Evolutionary conservation across 2,797 vertebrate genomes (phyloP).

Genomic region (Mus caroli): DNA sequence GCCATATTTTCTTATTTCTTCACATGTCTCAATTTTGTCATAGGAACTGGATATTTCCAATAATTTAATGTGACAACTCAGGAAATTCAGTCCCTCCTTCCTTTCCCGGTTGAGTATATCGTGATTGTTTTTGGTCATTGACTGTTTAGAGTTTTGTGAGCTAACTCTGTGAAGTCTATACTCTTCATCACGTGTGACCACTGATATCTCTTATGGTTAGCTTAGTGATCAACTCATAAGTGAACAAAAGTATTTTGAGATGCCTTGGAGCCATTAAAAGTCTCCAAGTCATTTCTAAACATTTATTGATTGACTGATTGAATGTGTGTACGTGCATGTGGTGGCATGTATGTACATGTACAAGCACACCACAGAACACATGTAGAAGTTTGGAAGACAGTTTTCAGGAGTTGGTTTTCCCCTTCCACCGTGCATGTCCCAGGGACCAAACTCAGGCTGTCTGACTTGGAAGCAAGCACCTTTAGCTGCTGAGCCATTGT

Average conservation of each 20-base stretch:
- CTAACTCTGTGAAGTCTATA: neutral
- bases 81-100: neutral
- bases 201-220: neutral
- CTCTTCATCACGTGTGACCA: neutral
- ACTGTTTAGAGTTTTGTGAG: constrained; percentile 2
- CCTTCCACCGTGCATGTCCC: neutral
- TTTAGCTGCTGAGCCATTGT: neutral
- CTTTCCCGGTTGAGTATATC: too few relatives aligned
- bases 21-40: neutral
- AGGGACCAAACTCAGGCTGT: neutral
- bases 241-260: neutral
- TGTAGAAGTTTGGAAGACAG: neutral
- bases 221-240: neutral
- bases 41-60: constrained; percentile 21
- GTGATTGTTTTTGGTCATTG: neutral
- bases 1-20: constrained; percentile 50
- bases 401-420: neutral
- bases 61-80: constrained; percentile 27
- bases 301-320: too few relatives aligned
- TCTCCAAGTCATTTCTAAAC: neutral
- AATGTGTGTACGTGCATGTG: neutral
- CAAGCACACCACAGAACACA: neutral
- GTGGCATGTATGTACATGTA: neutral
- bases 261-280: neutral
- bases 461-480: neutral